Evolutionary conservation across 2,113 vertebrate species (phyloP).

Genomic region (Lagopus leucura): DNA sequence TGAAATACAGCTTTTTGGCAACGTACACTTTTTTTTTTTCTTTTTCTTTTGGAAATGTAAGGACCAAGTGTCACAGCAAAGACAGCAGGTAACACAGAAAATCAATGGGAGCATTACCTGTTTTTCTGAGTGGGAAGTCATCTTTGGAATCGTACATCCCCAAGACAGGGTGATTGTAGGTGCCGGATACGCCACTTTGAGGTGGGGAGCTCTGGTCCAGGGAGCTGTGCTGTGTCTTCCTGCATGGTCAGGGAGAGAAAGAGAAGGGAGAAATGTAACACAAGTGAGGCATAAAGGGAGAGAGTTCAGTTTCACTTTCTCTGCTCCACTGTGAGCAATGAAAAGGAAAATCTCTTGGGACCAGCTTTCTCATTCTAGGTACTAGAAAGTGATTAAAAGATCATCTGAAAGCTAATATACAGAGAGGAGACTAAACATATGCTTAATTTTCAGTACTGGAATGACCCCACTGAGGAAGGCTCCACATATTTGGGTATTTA

Average conservation of each 20-base stretch:
- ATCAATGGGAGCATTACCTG: constrained; percentile 77
- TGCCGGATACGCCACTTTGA: constrained; percentile 87
- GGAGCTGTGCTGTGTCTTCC: constrained; percentile 98
- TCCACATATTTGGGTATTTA: background rate
- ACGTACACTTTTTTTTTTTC: background rate
- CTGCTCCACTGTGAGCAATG: background rate
- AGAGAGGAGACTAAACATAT: background rate
- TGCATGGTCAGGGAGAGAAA: constrained; percentile 60
- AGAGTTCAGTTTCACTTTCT: rapidly evolving
- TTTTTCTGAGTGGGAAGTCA: constrained; percentile 97
- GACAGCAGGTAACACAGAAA: rapidly evolving
- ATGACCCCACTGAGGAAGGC: background rate
- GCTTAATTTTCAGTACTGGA: background rate
- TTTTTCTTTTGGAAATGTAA: background rate
- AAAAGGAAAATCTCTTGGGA: background rate
- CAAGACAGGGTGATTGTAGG: constrained; percentile 92
- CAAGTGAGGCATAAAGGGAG: background rate
- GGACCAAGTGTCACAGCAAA: background rate
- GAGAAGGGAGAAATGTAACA: constrained; percentile 9
- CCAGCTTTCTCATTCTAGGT: background rate
- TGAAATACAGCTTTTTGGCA: background rate
- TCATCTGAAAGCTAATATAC: background rate
- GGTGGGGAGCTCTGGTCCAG: constrained; percentile 98
- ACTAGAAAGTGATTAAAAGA: background rate
- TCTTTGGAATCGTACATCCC: constrained; percentile 96